Evolutionary conservation across 2,113 vertebrate genomes (phyloP), one percentile per base, ranked within the genome.

Genomic region (Trichomycterus rosablanca): DNA sequence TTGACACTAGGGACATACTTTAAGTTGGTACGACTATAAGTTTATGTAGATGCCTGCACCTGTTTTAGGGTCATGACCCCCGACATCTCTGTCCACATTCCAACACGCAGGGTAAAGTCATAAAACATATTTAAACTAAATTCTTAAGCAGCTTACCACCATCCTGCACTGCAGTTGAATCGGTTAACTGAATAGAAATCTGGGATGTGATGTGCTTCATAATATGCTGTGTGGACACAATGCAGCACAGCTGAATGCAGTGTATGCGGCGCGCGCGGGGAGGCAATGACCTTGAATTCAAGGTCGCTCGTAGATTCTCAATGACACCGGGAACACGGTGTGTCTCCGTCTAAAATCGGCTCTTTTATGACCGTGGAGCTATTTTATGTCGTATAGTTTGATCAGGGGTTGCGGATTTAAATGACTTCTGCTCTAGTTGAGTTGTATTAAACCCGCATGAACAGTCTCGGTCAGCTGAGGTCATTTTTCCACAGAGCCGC

Each of bases 201-300:
- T 35, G 14, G 37, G 12, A 37, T 11, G n/a, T 53, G 14, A 15
- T 18, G 20, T 44, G 39, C 16, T 16, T 40, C 18, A 1, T 43
- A 54, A 63, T 55, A 18, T 19, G n/a, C 16, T 4, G 28, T 51
- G 49, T 63, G 63, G 51, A 73, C 62, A 34, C 73, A 79, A 73
- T 79, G 76, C 56, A 37, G 40, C 54, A 50, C 28, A 19, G 19
- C 12, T 6, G 4, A 45, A 30, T 46, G 62, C 58, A 44, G 40
- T 66, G 49, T 76, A 75, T 78, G 62, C 80, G 78, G 76, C 83
- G 80, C 76, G 67, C 77, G 79, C 79, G 42, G 18, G 46, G 61
- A 14, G 46, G 77, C 81, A 83, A 45, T 78, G 82, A 84, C 86
- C 84, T 89, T 88, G 79, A 70, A 62, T 75, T 83, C 85, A 89